Conservation (phyloP, 1,140 invertebrate species). For the Drosophila erecta region DNA sequence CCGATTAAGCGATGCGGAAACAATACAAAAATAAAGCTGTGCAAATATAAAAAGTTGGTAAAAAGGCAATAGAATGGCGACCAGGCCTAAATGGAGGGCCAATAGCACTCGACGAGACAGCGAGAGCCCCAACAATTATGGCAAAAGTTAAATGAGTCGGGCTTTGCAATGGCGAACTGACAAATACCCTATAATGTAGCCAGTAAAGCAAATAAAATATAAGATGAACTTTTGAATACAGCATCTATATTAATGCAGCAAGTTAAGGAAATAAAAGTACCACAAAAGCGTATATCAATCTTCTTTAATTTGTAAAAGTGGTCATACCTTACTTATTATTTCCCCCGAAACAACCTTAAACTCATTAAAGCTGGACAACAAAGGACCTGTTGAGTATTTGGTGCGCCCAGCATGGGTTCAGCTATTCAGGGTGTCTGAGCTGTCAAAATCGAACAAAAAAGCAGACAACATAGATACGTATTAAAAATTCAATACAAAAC, state of each 20-base stretch:
- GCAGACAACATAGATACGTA: conserved; percentile 10
- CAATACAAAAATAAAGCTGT: conserved; percentile 63
- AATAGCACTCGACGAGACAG: conserved; percentile 33
- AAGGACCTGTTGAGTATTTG: conserved; percentile 7
- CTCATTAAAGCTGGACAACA: conserved; percentile 54
- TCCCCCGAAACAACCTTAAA: conserved; percentile 6
- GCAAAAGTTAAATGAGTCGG: conserved; percentile 8
- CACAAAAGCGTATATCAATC: no score
- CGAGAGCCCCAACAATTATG: conserved; percentile 48
- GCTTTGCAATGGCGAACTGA: neutral
- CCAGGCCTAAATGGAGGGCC: neutral
- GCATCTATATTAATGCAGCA: no score
- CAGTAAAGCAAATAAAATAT: no score
- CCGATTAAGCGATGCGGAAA: conserved; percentile 62
- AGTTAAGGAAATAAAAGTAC: no score
- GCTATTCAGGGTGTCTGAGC: conserved; percentile 1
- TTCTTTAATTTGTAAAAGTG: no score
- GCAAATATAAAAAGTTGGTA: conserved; percentile 57
- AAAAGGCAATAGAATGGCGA: neutral
- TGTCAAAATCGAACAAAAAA: neutral
- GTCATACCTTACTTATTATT: neutral
- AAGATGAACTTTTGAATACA: neutral
- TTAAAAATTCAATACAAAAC: conserved; percentile 40
- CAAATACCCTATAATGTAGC: neutral
- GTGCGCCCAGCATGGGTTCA: neutral